phyloP scores from a whole-genome alignment of 2,888 invertebrate species.

The Nephrotoma flavescens region DNA sequence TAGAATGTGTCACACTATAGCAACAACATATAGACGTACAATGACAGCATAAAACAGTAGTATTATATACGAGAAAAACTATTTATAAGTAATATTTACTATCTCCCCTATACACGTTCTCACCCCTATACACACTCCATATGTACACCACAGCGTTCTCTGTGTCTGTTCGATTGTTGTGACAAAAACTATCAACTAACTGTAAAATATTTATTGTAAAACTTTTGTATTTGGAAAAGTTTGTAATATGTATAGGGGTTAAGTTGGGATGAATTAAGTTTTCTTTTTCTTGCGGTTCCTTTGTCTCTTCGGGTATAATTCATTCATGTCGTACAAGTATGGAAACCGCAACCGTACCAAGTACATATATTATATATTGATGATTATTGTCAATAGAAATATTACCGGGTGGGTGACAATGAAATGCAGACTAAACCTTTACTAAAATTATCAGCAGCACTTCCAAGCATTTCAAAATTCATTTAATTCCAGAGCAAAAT shows the following conservation, averaged over 20 bases:
- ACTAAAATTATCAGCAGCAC: no score
- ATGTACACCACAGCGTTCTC: not conserved
- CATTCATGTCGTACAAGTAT: not conserved
- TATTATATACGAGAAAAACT: not conserved
- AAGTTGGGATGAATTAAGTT: not conserved
- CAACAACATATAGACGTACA: not conserved
- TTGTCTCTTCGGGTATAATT: not conserved
- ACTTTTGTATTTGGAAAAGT: not conserved
- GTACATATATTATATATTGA: not conserved
- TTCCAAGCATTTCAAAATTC: no score
- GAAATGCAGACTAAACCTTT: no score
- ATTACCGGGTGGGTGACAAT: not conserved
- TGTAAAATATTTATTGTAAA: not conserved
- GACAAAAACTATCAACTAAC: not conserved
- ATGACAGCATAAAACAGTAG: not conserved
- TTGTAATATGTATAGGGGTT: not conserved
- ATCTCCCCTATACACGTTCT: not conserved
- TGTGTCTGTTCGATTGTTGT: not conserved
- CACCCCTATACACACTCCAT: not conserved
- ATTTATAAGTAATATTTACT: not conserved
- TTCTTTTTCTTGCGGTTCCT: not conserved
- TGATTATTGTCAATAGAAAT: not conserved
- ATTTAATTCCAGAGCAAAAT: no score
- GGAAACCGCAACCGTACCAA: not conserved
- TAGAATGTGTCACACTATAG: not conserved